Conservation (phyloP, 2,888 invertebrate species). For the Metallyticus violacea region DNA sequence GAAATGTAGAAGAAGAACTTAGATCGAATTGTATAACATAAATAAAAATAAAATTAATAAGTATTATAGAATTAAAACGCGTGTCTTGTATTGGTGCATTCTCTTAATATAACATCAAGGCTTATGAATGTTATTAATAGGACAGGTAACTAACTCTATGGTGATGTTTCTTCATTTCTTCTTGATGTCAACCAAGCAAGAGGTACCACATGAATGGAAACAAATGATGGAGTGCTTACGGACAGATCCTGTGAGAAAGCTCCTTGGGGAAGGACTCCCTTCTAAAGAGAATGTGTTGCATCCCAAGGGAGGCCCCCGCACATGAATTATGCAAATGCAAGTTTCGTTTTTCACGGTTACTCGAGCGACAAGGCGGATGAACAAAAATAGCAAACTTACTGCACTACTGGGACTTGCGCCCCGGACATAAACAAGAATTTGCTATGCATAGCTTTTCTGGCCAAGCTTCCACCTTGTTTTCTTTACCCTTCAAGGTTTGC, state of each 20-base stretch:
- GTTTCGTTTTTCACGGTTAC: neutral
- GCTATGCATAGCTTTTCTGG: neutral
- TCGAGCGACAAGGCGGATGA: neutral
- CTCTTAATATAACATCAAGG: no score
- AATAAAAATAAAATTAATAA: no score
- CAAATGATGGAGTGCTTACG: neutral
- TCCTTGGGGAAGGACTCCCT: neutral
- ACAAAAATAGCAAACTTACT: neutral
- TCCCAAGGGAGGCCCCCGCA: neutral
- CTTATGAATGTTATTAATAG: no score
- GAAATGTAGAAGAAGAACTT: no score
- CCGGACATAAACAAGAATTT: neutral
- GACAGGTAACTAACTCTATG: no score
- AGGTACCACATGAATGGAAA: neutral
- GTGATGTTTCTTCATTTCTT: neutral
- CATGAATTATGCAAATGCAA: neutral
- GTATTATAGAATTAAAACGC: no score
- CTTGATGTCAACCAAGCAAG: neutral
- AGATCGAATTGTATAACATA: no score
- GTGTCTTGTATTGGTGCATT: no score
- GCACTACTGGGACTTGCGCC: neutral
- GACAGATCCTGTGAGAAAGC: neutral
- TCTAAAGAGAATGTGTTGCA: neutral
- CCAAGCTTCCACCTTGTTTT: neutral
- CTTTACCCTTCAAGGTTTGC: neutral